Base-by-base conservation (phyloP, 2,113 vertebrate genomes). In the Anguilla japonica region DNA sequence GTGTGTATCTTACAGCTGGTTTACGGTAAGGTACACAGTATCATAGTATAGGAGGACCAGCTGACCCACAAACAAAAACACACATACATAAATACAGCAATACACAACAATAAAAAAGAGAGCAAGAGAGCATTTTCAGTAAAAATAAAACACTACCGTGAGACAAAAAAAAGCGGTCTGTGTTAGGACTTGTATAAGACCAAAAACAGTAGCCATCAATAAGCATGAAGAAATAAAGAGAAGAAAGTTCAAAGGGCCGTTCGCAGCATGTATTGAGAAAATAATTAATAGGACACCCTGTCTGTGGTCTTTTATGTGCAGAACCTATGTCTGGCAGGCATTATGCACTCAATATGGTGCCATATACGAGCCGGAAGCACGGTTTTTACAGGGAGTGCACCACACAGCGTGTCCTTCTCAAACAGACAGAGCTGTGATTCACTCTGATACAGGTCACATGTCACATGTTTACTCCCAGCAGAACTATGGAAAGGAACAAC, bases 241-340 rank as follows among this genome's bases (percentile, higher is more conserved):
- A 81, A 82, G 79, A 29, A 57, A 88, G 85, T 75, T 84, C 83
- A 85, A 80, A 85, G 84, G 34, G 43, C 34, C 40, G 79, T 29
- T 80, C 71, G 50, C 82, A 83, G 81, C 71, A 18, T 29, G 41
- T 34, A 15, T 34, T 29, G 79, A n/a, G 80, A 41, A 87, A 87
- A 39, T 85, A 87, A 89, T 89, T 50, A 87, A 87, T 63, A 82
- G 78, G 85, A 82, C 14, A 50, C 79, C n/a, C 7, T 18, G 84
- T 88, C 71, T 91, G 87, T 88, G 86, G 78, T 87, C 71, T 84
- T 20, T 26, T 57, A 83, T n/a, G 50, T 22, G 71, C 50, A 34
- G 34, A 57, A 41, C 84, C 67, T 67, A 67, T 5, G 82, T 88
- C 85, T 91, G 86, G 80, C 29, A 88, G 83, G 79, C 56, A 88